These are phyloP conservation scores for Ephialtes manifestator DNA, from an alignment of 2,888 invertebrate genomes.

Conservation along the genomic window DNA sequence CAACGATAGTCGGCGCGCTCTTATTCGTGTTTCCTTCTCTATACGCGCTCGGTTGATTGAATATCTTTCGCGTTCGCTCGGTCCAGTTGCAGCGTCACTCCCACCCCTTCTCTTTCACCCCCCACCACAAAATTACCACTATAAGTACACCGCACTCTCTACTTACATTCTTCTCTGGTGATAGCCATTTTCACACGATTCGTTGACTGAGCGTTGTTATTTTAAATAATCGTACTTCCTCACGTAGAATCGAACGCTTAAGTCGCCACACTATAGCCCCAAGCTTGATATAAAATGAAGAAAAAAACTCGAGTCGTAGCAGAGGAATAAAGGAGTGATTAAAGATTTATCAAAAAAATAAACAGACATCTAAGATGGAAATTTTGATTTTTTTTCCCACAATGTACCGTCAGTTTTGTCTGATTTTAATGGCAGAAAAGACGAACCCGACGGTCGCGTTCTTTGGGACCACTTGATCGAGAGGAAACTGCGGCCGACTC, in stretches of 20 bases:
- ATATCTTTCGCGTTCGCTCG: conserved; percentile 41
- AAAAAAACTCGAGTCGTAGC: not conserved
- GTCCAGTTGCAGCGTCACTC: conserved; percentile 37
- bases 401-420: not conserved
- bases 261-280: not conserved
- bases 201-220: conserved; percentile 1
- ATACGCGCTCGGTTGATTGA: conserved; percentile 45
- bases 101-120: conserved; percentile 21
- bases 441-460: conserved; percentile 67
- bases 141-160: conserved; percentile 53
- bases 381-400: conserved; percentile 1
- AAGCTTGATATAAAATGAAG: not conserved
- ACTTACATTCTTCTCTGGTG: conserved; percentile 85
- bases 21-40: conserved; percentile 14
- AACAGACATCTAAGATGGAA: not conserved
- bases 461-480: conserved; percentile 69
- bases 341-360: not conserved
- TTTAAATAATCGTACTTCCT: not conserved
- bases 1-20: conserved; percentile 20
- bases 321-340: not conserved
- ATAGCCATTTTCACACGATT: conserved; percentile 81
- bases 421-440: conserved; percentile 65
- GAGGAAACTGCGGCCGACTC: conserved; percentile 69
- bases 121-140: conserved; percentile 1
- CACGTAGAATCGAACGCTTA: not conserved